A percentile compares a stretch with the other conserved stretches of the same genome.
These are phyloP conservation scores for Syndactyla subalaris DNA, from an alignment of 2,797 vertebrate species.

Conservation along the genomic window DNA sequence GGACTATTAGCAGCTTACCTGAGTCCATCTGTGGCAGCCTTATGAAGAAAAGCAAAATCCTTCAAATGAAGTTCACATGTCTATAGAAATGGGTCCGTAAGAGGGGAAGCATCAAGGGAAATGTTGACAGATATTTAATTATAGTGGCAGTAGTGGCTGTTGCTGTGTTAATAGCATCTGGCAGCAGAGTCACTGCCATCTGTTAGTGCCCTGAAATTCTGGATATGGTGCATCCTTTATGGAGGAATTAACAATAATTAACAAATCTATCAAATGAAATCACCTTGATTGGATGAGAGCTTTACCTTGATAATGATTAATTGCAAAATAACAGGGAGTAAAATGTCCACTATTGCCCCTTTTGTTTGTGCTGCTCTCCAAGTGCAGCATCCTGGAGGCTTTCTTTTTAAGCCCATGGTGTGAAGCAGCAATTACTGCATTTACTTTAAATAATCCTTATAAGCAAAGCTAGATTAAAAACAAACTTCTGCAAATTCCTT, in stretches of 20 bases:
- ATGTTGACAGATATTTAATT: slow-evolving; percentile 50
- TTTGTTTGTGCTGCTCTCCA: neutral
- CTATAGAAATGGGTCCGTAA: neutral
- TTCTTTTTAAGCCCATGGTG: neutral
- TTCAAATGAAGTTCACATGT: neutral
- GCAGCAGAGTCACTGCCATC: slow-evolving; percentile 10
- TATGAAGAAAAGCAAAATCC: neutral
- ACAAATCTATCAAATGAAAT: slow-evolving; percentile 35
- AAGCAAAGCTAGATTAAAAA: neutral
- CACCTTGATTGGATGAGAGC: slow-evolving; percentile 38
- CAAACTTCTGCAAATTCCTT: neutral
- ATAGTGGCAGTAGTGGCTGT: slow-evolving; percentile 14
- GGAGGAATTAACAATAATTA: slow-evolving; percentile 27
- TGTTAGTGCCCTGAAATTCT: slow-evolving; percentile 28
- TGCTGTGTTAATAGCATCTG: slow-evolving; percentile 38
- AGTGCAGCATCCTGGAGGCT: neutral
- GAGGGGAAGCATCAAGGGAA: slow-evolving; percentile 16
- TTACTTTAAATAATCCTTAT: neutral
- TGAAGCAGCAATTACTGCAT: neutral
- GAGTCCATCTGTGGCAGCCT: neutral
- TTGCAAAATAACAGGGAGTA: neutral
- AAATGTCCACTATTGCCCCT: neutral
- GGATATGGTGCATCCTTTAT: neutral
- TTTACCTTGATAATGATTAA: slow-evolving; percentile 29
- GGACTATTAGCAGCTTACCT: neutral